phyloP scores from a whole-genome alignment of 2,113 vertebrate genomes.

The Petaurus breviceps region DNA sequence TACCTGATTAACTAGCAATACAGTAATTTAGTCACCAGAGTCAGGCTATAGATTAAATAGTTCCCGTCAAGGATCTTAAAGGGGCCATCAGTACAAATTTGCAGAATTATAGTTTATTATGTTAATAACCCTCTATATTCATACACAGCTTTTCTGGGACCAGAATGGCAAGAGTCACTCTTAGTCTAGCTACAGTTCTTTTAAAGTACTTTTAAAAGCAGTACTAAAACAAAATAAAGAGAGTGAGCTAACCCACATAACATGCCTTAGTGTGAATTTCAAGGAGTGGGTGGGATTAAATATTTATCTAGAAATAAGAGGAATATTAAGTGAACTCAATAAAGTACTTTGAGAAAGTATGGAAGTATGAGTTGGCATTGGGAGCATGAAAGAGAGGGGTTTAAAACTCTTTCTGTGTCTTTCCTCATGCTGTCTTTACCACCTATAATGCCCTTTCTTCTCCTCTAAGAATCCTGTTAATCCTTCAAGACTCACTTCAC shows the following conservation, averaged over 20 bases:
- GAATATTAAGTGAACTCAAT: too few species aligned
- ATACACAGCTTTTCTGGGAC: constrained; percentile 54
- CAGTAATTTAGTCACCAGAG: constrained; percentile 69
- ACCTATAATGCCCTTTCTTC: too few species aligned
- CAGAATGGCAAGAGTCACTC: background rate
- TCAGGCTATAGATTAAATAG: constrained; percentile 72
- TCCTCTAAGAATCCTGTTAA: too few species aligned
- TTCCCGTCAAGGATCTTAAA: constrained; percentile 74
- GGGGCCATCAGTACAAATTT: constrained; percentile 75
- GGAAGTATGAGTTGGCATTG: too few species aligned
- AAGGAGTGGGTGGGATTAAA: constrained; percentile 34
- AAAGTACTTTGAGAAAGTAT: too few species aligned
- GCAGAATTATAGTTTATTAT: constrained; percentile 78
- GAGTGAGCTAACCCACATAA: constrained; percentile 60
- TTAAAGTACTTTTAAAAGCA: constrained; percentile 54
- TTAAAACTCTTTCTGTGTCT: too few species aligned
- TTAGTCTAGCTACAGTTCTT: background rate
- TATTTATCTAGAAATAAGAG: too few species aligned
- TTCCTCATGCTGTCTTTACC: too few species aligned
- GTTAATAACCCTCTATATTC: constrained; percentile 73
- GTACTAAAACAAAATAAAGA: constrained; percentile 4
- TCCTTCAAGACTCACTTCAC: too few species aligned
- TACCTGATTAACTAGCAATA: constrained; percentile 75
- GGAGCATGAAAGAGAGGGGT: too few species aligned
- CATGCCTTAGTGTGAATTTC: background rate